Evolutionary conservation across 2,888 invertebrate species (phyloP).

Genomic region (Macrophya annulata): DNA sequence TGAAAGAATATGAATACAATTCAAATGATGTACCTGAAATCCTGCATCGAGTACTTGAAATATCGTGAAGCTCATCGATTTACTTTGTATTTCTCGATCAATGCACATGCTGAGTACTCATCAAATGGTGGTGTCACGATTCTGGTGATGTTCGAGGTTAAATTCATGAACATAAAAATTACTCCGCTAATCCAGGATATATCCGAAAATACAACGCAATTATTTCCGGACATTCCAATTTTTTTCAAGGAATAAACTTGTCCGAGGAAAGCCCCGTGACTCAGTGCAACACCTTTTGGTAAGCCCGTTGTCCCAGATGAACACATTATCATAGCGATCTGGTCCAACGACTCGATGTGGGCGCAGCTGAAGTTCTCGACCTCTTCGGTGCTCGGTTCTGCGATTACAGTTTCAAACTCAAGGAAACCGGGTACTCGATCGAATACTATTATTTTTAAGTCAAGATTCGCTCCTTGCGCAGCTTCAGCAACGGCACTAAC

Average conservation of each 20-base stretch:
- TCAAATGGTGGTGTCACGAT: constrained; percentile 55
- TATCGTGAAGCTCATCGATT: constrained; percentile 44
- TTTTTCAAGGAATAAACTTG: not conserved
- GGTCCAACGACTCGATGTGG: constrained; percentile 55
- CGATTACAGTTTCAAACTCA: constrained; percentile 6
- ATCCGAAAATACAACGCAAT: constrained; percentile 55
- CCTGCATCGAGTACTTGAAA: not conserved
- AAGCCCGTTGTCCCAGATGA: constrained; percentile 75
- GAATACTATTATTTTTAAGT: constrained; percentile 61
- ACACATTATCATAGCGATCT: constrained; percentile 69
- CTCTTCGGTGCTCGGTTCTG: not conserved
- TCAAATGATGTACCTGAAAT: not conserved
- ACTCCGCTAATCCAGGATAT: constrained; percentile 73
- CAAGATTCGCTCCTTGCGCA: constrained; percentile 54
- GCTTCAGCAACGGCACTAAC: constrained; percentile 52
- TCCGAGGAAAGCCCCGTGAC: constrained; percentile 63
- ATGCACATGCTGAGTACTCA: constrained; percentile 65
- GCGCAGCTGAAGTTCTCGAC: constrained; percentile 61
- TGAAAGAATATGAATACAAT: not conserved
- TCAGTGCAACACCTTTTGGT: constrained; percentile 64
- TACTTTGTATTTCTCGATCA: constrained; percentile 74
- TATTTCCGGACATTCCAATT: not conserved
- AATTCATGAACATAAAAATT: constrained; percentile 60
- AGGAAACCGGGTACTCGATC: constrained; percentile 56
- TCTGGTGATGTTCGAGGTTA: constrained; percentile 57